phyloP scores from a whole-genome alignment of 2,113 vertebrate genomes.

The Promerops cafer region DNA sequence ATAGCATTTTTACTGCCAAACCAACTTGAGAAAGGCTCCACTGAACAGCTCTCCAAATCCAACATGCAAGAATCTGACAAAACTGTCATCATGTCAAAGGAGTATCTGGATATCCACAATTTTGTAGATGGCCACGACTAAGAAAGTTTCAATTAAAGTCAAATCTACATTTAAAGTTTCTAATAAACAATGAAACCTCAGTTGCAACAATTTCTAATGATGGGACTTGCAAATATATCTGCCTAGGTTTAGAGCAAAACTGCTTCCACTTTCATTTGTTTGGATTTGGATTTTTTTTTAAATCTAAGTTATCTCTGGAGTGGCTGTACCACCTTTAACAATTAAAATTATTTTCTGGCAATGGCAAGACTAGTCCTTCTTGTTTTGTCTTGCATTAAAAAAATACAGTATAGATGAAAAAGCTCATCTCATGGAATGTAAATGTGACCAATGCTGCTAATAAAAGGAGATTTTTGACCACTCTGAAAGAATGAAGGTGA shows the following conservation, averaged over 20 bases:
- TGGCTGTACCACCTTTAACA: not conserved
- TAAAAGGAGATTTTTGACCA: slow-evolving; percentile 5
- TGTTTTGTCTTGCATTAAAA: not conserved
- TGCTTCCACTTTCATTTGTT: not conserved
- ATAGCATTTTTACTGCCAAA: not conserved
- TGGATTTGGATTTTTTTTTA: not conserved
- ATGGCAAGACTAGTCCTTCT: not conserved
- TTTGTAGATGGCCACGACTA: not conserved
- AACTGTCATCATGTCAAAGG: not conserved
- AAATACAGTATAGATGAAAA: not conserved
- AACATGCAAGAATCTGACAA: not conserved
- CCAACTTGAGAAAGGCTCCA: not conserved
- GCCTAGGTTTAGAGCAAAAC: not conserved
- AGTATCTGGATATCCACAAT: not conserved
- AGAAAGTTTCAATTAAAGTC: not conserved
- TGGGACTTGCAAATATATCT: not conserved
- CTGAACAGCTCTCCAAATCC: not conserved
- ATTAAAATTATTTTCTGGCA: not conserved
- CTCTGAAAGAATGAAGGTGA: not conserved
- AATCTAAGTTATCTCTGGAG: not conserved
- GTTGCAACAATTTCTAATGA: not conserved
- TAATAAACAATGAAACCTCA: not conserved
- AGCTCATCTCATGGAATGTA: not conserved
- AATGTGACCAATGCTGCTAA: not conserved
- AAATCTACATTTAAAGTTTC: not conserved